phyloP scores from a whole-genome alignment of 2,113 vertebrate genomes.

The Erythrolamprus reginae region DNA sequence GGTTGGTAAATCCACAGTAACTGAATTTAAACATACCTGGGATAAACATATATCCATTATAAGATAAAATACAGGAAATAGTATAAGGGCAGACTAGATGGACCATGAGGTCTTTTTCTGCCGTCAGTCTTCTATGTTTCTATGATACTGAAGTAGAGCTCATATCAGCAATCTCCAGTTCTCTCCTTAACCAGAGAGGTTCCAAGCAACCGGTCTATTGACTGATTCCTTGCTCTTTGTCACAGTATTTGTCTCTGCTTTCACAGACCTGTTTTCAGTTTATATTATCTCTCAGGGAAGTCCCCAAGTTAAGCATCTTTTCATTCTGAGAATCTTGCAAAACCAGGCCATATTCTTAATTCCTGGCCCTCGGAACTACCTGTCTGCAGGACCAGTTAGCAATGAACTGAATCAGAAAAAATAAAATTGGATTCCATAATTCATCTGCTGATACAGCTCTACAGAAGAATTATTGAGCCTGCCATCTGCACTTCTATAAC shows the following conservation, averaged over 20 bases:
- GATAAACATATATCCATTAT: no score
- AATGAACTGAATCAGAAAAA: neutral
- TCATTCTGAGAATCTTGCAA: neutral
- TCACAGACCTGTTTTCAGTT: neutral
- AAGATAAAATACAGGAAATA: no score
- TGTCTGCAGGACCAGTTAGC: neutral
- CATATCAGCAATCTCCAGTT: neutral
- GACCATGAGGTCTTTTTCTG: no score
- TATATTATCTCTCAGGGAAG: neutral
- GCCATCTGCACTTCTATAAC: no score
- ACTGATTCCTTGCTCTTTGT: neutral
- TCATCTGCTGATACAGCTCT: no score
- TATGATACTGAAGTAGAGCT: neutral
- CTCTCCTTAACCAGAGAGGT: neutral
- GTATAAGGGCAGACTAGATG: no score
- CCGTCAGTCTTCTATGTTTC: no score
- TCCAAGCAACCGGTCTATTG: neutral
- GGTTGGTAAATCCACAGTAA: no score
- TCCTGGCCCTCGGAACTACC: neutral
- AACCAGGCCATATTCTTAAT: neutral
- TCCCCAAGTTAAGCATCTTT: neutral
- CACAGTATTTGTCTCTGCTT: neutral
- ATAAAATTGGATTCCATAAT: neutral
- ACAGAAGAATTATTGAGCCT: no score
- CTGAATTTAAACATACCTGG: no score